These are phyloP conservation scores for Nylanderia fulva DNA, from an alignment of 1,140 invertebrate species.

Conservation along the genomic window DNA sequence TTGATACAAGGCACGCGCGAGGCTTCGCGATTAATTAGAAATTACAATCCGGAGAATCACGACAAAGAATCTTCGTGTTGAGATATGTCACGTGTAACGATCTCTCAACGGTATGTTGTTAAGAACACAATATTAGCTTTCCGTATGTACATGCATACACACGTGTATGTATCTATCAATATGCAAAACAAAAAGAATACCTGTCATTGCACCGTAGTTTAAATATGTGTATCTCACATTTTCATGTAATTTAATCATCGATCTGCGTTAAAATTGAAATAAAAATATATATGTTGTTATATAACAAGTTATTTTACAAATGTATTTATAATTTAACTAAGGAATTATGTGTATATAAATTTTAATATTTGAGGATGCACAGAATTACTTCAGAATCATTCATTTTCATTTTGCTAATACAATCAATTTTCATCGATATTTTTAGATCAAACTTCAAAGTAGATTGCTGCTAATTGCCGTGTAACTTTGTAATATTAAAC, in stretches of 20 bases:
- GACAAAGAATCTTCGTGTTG: slow-evolving; percentile 3
- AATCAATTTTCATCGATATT: background rate
- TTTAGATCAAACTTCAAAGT: background rate
- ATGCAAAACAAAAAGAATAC: background rate
- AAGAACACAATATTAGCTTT: background rate
- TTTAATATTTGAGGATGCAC: background rate
- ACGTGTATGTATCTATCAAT: background rate
- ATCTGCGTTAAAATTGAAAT: background rate
- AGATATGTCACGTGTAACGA: slow-evolving; percentile 18
- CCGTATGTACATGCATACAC: background rate
- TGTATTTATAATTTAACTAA: background rate
- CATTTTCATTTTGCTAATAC: background rate
- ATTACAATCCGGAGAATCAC: slow-evolving; percentile 62
- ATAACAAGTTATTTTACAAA: background rate
- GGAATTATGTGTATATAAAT: background rate
- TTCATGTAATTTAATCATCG: background rate
- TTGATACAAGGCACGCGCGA: slow-evolving; percentile 65
- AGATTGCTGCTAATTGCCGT: background rate
- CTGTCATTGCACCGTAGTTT: background rate
- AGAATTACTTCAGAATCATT: background rate
- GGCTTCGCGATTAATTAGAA: slow-evolving; percentile 63
- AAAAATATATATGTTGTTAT: background rate
- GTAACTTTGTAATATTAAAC: background rate
- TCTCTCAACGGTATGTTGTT: background rate
- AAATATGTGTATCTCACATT: background rate